Evolutionary conservation across 2,797 vertebrate genomes (phyloP), one percentile per base, ranked within the genome.

Genomic region (Ammospiza maritima): DNA sequence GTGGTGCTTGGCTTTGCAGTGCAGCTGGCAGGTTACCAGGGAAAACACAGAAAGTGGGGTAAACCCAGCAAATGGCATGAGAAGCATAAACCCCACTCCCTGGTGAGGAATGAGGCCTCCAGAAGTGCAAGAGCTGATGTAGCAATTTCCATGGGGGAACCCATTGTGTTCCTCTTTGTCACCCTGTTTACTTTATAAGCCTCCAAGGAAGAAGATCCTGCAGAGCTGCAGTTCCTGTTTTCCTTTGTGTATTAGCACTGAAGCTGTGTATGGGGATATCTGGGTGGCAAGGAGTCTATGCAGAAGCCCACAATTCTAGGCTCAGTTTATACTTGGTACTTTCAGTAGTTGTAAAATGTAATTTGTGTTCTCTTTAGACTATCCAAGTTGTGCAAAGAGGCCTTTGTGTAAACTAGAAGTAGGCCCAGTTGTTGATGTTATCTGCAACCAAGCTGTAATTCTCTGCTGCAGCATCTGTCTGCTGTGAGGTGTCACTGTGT

Each of bases 111-210:
- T 71, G 72, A 83, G 78, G 65, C 65, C 72, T 78, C 85, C 6
- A 27, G 10, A 80, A 71, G 34, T 45, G 14, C 38, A 64, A 44
- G 47, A 62, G 34, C 71, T 72, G 89, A 76, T 67, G 27, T 29
- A 88, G 60, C 77, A 71, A 44, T 89, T 96, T 85, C 85, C 65
- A 14, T 32, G 34, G 47, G 74, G 53, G 30, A 82, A 10, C 61
- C n/a, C 1, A 14, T 71, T 67, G 64, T 42, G 50, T 80, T 93
- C 42, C 34, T 61, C 64, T 94, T 79, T 89, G 69, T 79, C 65
- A 65, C 65, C 66, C 23, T 83, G 60, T 86, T 94, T 92, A 56
- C 65, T 93, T 96, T 89, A 30, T 21, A 92, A 34, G 57, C 32
- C 42, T 85, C 29, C 86, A 65, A 57, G 86, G 60, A 69, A 74